Evolutionary conservation across 2,888 invertebrate species (phyloP).

Genomic region (Phytoseiulus persimilis): DNA sequence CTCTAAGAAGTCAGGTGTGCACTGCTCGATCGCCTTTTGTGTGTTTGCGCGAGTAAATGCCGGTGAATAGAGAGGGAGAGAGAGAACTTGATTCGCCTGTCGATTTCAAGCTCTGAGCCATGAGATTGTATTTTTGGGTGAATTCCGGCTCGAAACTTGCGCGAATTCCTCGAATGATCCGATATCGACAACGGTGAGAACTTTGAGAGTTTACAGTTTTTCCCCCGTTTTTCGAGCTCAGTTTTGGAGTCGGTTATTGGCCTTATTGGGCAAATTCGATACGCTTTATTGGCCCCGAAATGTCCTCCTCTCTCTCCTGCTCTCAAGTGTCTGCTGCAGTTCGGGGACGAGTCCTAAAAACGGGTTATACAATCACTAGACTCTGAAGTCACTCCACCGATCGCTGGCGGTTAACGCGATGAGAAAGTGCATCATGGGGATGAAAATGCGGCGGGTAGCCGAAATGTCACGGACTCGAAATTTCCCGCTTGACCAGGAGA

Average conservation of each 20-base stretch:
- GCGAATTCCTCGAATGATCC: background rate
- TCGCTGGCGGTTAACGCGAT: background rate
- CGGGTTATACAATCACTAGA: background rate
- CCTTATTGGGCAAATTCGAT: background rate
- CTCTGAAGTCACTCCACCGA: background rate
- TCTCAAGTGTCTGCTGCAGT: background rate
- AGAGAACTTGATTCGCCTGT: background rate
- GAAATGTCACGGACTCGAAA: background rate
- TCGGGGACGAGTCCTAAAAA: background rate
- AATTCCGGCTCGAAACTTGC: background rate
- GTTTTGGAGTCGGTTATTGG: background rate
- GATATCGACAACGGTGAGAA: constrained; percentile 5
- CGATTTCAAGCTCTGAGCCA: background rate
- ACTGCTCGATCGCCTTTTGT: background rate
- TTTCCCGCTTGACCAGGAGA: too few relatives aligned
- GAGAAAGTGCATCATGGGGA: background rate
- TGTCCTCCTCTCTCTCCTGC: background rate
- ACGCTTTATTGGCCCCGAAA: background rate
- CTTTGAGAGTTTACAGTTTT: background rate
- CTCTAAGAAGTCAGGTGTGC: background rate
- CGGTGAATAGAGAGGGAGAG: background rate
- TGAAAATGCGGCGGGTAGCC: background rate
- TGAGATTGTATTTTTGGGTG: background rate
- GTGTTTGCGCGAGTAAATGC: background rate
- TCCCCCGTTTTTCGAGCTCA: background rate